Conservation (phyloP, 1,140 invertebrate genomes). For the Pseudomyrmex flavicornis region DNA sequence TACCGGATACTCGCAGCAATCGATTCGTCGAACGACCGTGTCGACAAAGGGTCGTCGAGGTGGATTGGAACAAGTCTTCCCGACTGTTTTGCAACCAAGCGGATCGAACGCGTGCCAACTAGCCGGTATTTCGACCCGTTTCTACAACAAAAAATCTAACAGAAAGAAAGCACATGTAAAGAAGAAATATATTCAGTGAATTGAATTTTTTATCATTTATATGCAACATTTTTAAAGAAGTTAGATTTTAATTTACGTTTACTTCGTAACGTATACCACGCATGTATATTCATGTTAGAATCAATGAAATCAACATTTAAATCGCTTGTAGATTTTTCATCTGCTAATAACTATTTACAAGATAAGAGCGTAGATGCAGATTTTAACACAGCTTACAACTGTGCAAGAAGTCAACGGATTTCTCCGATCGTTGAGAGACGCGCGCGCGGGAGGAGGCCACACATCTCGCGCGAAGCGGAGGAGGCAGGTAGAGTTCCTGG, state of each 20-base stretch:
- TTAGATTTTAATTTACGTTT: neutral
- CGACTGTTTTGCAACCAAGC: conserved; percentile 69
- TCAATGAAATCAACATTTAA: neutral
- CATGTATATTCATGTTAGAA: neutral
- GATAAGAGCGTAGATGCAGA: neutral
- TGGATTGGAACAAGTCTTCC: conserved; percentile 65
- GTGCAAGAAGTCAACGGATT: conserved; percentile 54
- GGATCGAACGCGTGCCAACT: conserved; percentile 71
- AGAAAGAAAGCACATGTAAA: conserved; percentile 19
- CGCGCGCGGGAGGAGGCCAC: conserved; percentile 63
- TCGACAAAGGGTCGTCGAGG: conserved; percentile 68
- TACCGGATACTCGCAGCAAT: conserved; percentile 70
- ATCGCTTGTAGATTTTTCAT: neutral
- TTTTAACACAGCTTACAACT: conserved; percentile 17
- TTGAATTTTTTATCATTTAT: neutral
- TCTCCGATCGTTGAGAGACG: conserved; percentile 46
- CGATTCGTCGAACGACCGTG: conserved; percentile 75
- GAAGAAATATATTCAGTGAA: conserved; percentile 6
- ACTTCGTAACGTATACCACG: neutral
- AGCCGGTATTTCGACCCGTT: conserved; percentile 58
- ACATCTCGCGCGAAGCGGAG: conserved; percentile 66
- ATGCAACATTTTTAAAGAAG: neutral
- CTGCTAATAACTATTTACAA: conserved; percentile 24
- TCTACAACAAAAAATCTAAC: conserved; percentile 62
- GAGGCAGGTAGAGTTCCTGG: conserved; percentile 79